Percentiles rank a stretch among this genome's conserved stretches.
phyloP scores from a whole-genome alignment of 2,797 vertebrate genomes.

The Serranus cabrilla region DNA sequence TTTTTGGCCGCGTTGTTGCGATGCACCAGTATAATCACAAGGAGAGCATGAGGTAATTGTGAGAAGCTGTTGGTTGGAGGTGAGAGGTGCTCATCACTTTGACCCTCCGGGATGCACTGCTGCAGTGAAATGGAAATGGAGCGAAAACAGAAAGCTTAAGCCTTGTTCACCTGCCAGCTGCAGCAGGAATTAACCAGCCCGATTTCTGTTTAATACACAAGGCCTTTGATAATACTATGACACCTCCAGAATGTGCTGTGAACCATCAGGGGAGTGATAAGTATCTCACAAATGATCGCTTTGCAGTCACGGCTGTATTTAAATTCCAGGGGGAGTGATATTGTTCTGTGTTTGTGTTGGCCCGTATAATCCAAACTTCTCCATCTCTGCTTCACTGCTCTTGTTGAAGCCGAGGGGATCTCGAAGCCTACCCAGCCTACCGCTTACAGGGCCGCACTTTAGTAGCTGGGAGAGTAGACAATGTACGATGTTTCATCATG shows the following conservation, averaged over 20 bases:
- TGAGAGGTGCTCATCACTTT: conserved; percentile 48
- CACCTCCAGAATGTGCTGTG: conserved; percentile 41
- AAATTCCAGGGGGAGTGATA: conserved; percentile 30
- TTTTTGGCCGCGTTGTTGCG: conserved; percentile 28
- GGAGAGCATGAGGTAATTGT: conserved; percentile 34
- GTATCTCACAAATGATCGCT: conserved; percentile 49
- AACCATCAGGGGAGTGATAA: conserved; percentile 33
- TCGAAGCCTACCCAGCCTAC: conserved; percentile 7
- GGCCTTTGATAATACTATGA: conserved; percentile 19
- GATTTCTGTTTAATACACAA: conserved; percentile 38
- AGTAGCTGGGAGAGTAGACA: conserved; percentile 16
- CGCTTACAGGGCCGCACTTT: conserved; percentile 9
- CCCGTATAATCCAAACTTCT: conserved; percentile 34
- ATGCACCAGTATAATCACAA: conserved; percentile 30
- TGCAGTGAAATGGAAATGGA: conserved; percentile 34
- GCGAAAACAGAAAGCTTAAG: conserved; percentile 19
- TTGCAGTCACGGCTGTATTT: conserved; percentile 30
- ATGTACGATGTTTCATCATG: conserved; percentile 33
- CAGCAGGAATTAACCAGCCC: conserved; percentile 20
- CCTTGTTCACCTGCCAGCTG: conserved; percentile 16
- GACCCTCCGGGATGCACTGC: conserved; percentile 26
- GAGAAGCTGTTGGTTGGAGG: conserved; percentile 35
- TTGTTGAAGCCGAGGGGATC: conserved; percentile 27
- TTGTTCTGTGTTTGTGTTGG: conserved; percentile 49
- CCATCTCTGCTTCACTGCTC: conserved; percentile 14